Evolutionary conservation across 2,113 vertebrate species (phyloP), one percentile per base, ranked within the genome.

Genomic region (Kryptolebias marmoratus): DNA sequence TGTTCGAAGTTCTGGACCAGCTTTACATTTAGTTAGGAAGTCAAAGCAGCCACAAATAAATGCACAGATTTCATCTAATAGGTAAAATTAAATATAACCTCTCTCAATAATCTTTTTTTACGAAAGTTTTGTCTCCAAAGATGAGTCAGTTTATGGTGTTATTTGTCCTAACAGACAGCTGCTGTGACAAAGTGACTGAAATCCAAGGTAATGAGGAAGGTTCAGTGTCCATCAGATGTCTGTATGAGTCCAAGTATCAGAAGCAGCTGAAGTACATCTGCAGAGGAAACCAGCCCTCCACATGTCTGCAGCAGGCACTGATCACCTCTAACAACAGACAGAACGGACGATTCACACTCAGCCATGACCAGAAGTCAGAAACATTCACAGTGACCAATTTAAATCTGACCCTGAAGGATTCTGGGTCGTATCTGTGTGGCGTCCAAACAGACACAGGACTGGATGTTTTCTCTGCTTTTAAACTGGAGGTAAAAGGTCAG

Each of bases 401-500:
- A 28, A 13, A 32, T 12, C 65, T 85, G 83, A 85, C 58, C 58
- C 62, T 59, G 86, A 72, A 11, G 60, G 18, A 12, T 88, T 85
- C 72, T 79, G 77, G 75, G 58, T 44, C 85, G 83, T 63, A 75
- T 60, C 72, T 88, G 22, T 83, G 78, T 69, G 86, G 83, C 0
- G 45, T 83, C 53, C 68, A 62, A 0, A 76, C 44, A 63, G 54
- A 56, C 55, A 31, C 28, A 9, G 18, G 15, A 31, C 60, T 64
- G 31, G 79, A 86, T 73, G 44, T 42, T 72, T 88, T 86, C 68
- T 70, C 69, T 77, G 83, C 71, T 64, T 58, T 65, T 10, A 28
- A 80, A 6, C 68, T 88, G 18, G 30, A 80, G n/a, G 77, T 88
- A 49, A 75, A 64, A 76, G 84, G 86, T 82, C 11, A 82, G 56